phyloP scores from a whole-genome alignment of 2,888 invertebrate species.

The Acutogordius australiensis region DNA sequence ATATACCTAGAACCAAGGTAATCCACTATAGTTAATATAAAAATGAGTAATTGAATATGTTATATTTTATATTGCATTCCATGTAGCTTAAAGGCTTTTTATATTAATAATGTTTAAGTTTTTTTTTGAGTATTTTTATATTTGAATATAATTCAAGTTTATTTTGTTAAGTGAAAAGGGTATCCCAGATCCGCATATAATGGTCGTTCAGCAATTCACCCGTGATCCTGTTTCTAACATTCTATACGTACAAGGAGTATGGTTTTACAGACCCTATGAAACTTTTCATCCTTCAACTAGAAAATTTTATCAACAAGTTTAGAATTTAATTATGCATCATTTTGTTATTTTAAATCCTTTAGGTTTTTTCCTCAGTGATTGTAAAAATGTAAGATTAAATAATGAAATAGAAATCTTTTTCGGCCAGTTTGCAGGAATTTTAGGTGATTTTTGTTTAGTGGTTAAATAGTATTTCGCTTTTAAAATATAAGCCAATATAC shows the following conservation, averaged over 20 bases:
- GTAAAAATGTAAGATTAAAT: neutral
- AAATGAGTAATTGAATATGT: too few species aligned
- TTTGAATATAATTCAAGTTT: neutral
- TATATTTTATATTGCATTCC: too few species aligned
- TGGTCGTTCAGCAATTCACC: conserved; percentile 61
- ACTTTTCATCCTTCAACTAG: conserved; percentile 77
- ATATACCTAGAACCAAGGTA: conserved; percentile 40
- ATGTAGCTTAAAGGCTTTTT: too few species aligned
- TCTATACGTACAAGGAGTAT: conserved; percentile 46
- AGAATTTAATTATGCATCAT: too few species aligned
- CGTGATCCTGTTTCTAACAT: conserved; percentile 50
- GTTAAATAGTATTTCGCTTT: too few species aligned
- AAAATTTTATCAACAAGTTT: conserved; percentile 60
- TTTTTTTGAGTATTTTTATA: neutral
- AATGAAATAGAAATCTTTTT: conserved; percentile 14
- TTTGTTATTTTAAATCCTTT: too few species aligned
- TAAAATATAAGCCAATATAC: too few species aligned
- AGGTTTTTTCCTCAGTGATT: too few species aligned
- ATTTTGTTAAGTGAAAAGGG: conserved; percentile 15
- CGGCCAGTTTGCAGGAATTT: too few species aligned
- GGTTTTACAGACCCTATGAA: conserved; percentile 65
- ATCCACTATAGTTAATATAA: too few species aligned
- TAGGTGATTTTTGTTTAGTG: too few species aligned
- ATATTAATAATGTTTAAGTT: neutral
- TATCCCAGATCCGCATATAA: conserved; percentile 41